Evolutionary conservation across 1,140 invertebrate species (phyloP).

Genomic region (Drosophila fuyamai): DNA sequence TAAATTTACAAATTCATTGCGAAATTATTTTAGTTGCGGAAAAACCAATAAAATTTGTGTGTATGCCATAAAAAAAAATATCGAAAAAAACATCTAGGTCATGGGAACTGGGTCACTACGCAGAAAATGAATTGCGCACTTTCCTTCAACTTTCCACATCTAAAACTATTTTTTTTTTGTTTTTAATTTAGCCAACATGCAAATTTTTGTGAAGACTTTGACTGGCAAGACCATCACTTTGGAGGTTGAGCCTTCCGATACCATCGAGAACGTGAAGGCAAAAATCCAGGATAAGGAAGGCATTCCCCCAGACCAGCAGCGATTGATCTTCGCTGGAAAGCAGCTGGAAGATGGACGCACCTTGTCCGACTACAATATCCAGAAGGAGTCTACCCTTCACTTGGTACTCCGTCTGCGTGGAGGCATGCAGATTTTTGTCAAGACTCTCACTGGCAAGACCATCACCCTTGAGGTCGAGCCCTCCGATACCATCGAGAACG

Average conservation of each 20-base stretch:
- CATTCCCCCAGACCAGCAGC: conserved; percentile 5
- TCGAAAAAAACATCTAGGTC: conserved; percentile 21
- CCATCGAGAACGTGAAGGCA: conserved; percentile 93
- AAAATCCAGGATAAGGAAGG: conserved; percentile 91
- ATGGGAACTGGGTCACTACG: conserved; percentile 46
- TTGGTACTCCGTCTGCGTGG: too few relatives aligned
- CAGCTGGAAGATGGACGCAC: too few relatives aligned
- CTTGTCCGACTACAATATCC: too few relatives aligned
- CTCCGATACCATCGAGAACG: conserved; percentile 4
- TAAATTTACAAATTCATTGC: conserved; percentile 1
- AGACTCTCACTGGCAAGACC: conserved; percentile 3
- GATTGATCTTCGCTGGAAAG: too few relatives aligned
- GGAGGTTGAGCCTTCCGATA: conserved; percentile 92
- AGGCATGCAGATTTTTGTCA: too few relatives aligned
- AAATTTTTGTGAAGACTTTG: conserved; percentile 83
- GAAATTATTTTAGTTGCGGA: conserved; percentile 17
- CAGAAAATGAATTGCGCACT: conserved; percentile 41
- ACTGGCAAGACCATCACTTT: conserved; percentile 94
- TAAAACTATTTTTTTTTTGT: not conserved
- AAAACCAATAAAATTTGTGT: conserved; percentile 17
- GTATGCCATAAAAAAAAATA: conserved; percentile 1
- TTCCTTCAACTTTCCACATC: not conserved
- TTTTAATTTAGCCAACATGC: conserved; percentile 86
- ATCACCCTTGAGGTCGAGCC: conserved; percentile 3
- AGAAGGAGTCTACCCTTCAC: too few relatives aligned